Evolutionary conservation across 1,140 invertebrate species (phyloP), one percentile per base, ranked within the genome.

Genomic region (Mercenaria mercenaria): DNA sequence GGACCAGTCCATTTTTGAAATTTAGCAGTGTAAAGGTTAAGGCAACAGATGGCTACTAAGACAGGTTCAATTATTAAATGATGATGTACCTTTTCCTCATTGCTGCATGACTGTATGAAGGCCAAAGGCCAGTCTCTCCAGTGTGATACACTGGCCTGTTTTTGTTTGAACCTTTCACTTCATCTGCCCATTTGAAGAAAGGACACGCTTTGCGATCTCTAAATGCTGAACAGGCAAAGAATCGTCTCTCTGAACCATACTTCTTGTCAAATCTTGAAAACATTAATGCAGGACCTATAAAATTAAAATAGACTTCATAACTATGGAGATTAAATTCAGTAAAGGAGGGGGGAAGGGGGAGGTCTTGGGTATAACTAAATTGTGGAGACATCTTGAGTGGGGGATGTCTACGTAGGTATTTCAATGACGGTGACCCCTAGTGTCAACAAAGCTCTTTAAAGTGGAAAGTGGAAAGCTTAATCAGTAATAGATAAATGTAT

Each of bases 161-260:
- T 80, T 91, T 91, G 23, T 72, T 81, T 15, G 81, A 56, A 37
- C 84, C 67, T 34, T 85, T 77, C 29, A 92, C 92, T 47, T 93
- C 93, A 92, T 94, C 92, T 64, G 79, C 92, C 92, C 91, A 93
- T 39, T 93, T 94, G 86, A 94, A 98, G 94, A 98, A 97, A 6
- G 96, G 96, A 93, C 98, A 98, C 0, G 97, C 95, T 93, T 98
- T 98, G 90, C 97, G 95, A 93, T 98, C 97, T 86, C 98, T 96
- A 93, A 97, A 98, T 2, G 98, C 98, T 1, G 98, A 97, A 95
- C 98, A 99, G 0, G 97, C 97, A 95, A 97, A 98, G 95, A 97
- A 98, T 88, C 96, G 95, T 37, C 90, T 76, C 6, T 79, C 76
- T 18, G 47, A 59, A 18, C 92, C 94, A 34, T 91, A 88, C 13